These are phyloP conservation scores for Rotaria macrura DNA, from an alignment of 2,888 invertebrate genomes.

Conservation along the genomic window DNA sequence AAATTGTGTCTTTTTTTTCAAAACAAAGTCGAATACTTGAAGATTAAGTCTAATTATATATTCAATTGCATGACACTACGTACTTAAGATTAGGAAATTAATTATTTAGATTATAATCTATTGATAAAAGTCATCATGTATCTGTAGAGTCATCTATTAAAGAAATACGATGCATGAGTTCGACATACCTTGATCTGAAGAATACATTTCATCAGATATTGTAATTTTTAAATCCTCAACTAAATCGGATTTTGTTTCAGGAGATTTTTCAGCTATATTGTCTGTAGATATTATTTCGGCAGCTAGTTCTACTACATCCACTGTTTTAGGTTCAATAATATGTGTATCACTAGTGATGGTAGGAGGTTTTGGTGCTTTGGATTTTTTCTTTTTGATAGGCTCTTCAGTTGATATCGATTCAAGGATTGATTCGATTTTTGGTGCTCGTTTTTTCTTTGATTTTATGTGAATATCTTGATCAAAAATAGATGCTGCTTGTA, in stretches of 20 bases:
- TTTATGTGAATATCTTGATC: background rate
- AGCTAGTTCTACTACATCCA: background rate
- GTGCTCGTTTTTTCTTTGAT: conserved; percentile 10
- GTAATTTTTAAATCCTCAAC: background rate
- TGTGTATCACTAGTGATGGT: background rate
- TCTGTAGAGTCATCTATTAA: no score
- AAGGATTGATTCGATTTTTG: background rate
- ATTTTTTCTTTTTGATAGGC: background rate
- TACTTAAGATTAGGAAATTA: no score
- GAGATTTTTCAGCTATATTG: background rate
- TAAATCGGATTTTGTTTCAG: background rate
- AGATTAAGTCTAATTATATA: no score
- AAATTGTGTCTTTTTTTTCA: no score
- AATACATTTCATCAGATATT: background rate
- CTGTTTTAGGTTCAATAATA: background rate
- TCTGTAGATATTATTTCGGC: background rate
- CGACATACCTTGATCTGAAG: background rate
- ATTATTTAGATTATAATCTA: no score
- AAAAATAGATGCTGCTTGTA: background rate
- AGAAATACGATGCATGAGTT: no score
- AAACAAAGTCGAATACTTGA: no score
- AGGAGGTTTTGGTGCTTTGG: background rate
- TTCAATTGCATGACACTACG: no score
- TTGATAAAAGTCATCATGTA: no score
- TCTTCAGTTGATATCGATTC: background rate